Conservation (phyloP, 2,888 invertebrate species). For the Stenodema calcarata region DNA sequence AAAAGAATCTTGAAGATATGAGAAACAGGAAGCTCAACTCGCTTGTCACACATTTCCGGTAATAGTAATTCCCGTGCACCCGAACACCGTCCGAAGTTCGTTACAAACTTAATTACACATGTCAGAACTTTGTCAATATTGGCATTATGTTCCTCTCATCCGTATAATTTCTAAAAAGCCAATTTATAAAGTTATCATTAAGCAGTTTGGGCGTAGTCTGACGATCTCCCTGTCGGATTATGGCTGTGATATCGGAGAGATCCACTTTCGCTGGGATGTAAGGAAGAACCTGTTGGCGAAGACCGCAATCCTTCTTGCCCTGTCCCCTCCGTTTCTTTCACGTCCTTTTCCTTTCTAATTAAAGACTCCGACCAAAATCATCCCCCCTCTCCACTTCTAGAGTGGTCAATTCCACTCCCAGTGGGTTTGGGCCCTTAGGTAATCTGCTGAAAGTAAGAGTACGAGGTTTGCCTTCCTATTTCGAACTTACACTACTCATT, state of each 20-base stretch:
- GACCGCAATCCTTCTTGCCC: constrained; percentile 37
- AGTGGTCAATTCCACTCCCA: neutral
- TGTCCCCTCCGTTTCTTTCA: constrained; percentile 23
- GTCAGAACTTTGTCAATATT: neutral
- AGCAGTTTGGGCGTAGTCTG: neutral
- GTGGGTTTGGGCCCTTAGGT: neutral
- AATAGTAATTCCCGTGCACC: no score
- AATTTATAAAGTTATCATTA: neutral
- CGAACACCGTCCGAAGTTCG: no score
- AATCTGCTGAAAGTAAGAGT: neutral
- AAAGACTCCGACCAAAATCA: neutral
- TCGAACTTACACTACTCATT: neutral
- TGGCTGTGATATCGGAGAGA: constrained; percentile 41
- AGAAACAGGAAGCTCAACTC: no score
- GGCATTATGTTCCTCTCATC: neutral
- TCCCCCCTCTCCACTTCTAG: neutral
- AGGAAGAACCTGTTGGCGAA: constrained; percentile 33
- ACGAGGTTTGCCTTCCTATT: neutral
- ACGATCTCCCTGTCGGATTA: neutral
- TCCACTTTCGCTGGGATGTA: constrained; percentile 46
- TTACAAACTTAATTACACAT: neutral
- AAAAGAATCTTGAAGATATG: no score
- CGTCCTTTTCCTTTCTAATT: constrained; percentile 21
- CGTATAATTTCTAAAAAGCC: neutral
- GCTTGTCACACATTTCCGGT: no score